Conservation (phyloP, 1,140 invertebrate genomes). For the Sycobia sp. region DNA sequence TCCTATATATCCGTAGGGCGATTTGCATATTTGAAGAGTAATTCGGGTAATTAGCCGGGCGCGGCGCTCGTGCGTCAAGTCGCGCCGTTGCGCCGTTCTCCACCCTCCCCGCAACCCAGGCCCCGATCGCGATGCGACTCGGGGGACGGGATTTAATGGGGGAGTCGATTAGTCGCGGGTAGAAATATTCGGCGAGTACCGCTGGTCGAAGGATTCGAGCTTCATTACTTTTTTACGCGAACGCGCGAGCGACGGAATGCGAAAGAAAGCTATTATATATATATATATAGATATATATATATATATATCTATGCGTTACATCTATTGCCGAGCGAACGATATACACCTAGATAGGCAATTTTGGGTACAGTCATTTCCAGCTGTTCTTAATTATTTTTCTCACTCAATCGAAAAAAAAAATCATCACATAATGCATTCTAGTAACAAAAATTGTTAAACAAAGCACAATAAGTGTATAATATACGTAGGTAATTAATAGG, state of each 20-base stretch:
- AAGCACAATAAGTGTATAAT: too few relatives aligned
- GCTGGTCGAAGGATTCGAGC: neutral
- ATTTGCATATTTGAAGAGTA: conserved; percentile 20
- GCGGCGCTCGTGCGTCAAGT: neutral
- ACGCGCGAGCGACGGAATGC: neutral
- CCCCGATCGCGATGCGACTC: neutral
- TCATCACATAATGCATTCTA: too few relatives aligned
- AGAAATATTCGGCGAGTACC: neutral
- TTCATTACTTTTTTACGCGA: neutral
- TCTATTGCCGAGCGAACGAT: neutral
- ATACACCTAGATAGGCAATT: neutral
- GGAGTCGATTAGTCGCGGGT: neutral
- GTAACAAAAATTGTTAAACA: too few relatives aligned
- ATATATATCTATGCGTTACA: neutral
- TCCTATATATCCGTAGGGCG: too few relatives aligned
- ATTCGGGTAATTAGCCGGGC: conserved; percentile 7
- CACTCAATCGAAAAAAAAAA: too few relatives aligned
- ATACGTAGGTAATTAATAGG: too few relatives aligned
- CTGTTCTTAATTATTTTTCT: too few relatives aligned
- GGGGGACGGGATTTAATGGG: neutral
- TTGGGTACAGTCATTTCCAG: too few relatives aligned
- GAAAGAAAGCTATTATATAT: neutral
- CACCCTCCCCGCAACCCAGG: too few relatives aligned
- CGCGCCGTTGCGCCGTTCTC: neutral
- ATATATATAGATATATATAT: neutral